Evolutionary conservation across 2,113 vertebrate genomes (phyloP).

Genomic region (Dasyurus viverrinus): DNA sequence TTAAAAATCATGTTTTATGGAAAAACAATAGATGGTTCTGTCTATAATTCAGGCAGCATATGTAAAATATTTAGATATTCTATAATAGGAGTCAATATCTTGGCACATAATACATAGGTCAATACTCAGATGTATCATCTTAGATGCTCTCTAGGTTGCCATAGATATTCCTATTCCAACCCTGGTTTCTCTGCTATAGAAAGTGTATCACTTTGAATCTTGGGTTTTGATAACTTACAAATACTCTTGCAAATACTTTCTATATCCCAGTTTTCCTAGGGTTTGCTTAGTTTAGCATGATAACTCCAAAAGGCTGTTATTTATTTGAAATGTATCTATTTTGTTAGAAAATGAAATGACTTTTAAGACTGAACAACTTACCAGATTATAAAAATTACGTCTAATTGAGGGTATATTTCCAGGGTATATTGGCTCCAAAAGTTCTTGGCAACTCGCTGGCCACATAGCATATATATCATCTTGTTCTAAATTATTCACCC

Average conservation of each 20-base stretch:
- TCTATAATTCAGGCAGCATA: not conserved
- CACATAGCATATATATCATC: conserved; percentile 90
- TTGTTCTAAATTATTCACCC: conserved; percentile 96
- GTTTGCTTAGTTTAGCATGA: not conserved
- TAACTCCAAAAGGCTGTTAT: not conserved
- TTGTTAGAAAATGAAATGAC: not conserved
- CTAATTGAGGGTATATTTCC: conserved; percentile 92
- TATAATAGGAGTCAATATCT: not conserved
- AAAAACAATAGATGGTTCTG: not conserved
- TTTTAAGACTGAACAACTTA: conserved; percentile 80
- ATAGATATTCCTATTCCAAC: not conserved
- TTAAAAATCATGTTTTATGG: not conserved
- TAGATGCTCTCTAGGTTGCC: not conserved
- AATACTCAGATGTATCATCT: not conserved
- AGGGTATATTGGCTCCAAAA: conserved; percentile 90
- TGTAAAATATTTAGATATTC: not conserved
- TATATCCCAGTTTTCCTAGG: not conserved
- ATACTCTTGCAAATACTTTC: not conserved
- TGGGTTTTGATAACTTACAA: not conserved
- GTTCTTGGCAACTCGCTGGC: conserved; percentile 91
- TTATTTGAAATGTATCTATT: not conserved
- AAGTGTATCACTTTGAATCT: not conserved
- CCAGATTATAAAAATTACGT: conserved; percentile 96
- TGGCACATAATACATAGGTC: not conserved
- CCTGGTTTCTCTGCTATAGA: not conserved